Base-by-base conservation (phyloP, 2,888 invertebrate species). In the Volucella inanis region DNA sequence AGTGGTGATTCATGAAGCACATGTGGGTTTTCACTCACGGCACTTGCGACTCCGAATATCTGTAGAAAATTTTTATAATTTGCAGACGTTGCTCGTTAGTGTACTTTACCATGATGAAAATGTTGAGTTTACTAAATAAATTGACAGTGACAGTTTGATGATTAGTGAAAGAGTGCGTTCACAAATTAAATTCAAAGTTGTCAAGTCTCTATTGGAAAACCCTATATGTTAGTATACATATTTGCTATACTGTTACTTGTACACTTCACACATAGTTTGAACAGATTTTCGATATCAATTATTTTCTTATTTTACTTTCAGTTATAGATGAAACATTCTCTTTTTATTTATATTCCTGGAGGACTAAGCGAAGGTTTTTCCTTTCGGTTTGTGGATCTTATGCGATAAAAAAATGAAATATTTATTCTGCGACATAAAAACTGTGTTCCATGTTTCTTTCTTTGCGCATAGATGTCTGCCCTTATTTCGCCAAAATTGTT, bases 391-490 rank as follows among this genome's bases (percentile, higher is more conserved):
- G 49, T 49, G 38, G 15, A 10, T 64, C 22, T 64, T 12, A 31
- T 39, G n/a, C 38, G 14, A 64, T 64, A 52, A 65, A 65, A 65
- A 65, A 39, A 22, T 52, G 52, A 39, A 52, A 31, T 62, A 62
- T 62, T 62, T 62, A 31, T 22, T 47, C 8, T 62, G 62, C 62
- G 62, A 62, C 62, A 62, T 22, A 45, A 47, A 31, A 62, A 31
- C 38, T 61, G 18, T 61, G 43, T 43, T 61, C 8, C 11, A 12
- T 10, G 10, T 41, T 43, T 45, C 8, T 41, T 43, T 45, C 8
- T 45, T 10, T 31, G 62, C 22, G 62, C n/a, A 12, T 47, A 12
- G 10, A 31, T 45, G 14, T 31, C 14, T 61, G 31, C 43, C 22
- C n/a, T 67, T 54, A 8, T 12, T 31, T 65, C 52, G n/a, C 18